Percentiles rank a stretch among this genome's conserved stretches.
phyloP scores from a whole-genome alignment of 2,113 vertebrate species.

The Acanthisitta chloris region DNA sequence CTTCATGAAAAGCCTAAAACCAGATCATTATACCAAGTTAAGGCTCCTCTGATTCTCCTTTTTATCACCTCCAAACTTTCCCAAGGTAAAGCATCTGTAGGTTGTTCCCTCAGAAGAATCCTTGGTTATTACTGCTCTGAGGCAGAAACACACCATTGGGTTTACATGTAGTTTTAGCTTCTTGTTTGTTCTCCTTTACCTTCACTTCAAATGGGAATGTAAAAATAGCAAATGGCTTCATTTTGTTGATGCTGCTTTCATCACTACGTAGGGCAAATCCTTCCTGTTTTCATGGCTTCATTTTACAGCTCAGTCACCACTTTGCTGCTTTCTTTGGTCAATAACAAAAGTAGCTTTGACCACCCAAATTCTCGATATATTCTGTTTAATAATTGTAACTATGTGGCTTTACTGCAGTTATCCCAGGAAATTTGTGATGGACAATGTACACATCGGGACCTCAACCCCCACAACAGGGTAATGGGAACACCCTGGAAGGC shows the following conservation, averaged over 20 bases:
- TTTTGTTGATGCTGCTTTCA: neutral
- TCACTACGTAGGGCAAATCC: neutral
- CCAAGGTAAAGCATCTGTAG: neutral
- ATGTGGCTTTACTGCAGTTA: neutral
- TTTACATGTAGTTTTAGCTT: neutral
- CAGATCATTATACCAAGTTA: neutral
- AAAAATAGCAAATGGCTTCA: neutral
- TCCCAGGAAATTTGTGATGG: neutral
- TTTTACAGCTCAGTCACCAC: neutral
- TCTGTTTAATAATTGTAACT: neutral
- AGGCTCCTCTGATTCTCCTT: neutral
- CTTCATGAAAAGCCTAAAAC: neutral
- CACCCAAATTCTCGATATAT: too few species aligned
- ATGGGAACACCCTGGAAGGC: neutral
- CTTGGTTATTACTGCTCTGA: neutral
- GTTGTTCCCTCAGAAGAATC: neutral
- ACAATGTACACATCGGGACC: accelerated
- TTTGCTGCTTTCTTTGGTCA: neutral
- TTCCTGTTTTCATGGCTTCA: neutral
- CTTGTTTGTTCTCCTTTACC: conserved; percentile 2
- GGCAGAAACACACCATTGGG: neutral
- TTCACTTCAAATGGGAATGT: neutral
- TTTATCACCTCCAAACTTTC: neutral
- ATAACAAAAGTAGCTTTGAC: neutral
- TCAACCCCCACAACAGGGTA: neutral